A percentile compares a stretch with the other conserved stretches of the same genome.
These are phyloP conservation scores for Tokudaia tokunoshimensis DNA, from an alignment of 2,797 vertebrate species.

Conservation along the genomic window DNA sequence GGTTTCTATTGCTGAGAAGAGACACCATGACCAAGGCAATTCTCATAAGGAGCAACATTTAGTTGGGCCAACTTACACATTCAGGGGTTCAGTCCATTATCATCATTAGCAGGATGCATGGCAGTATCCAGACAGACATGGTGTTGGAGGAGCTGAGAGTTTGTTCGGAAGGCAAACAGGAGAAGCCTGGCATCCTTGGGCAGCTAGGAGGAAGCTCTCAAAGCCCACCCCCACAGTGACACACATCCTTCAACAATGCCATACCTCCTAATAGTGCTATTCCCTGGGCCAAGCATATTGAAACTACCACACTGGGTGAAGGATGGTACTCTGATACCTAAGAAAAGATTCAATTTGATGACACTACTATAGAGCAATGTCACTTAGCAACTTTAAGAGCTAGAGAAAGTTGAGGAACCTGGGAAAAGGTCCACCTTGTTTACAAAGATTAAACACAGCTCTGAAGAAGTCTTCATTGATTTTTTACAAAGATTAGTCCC, in stretches of 20 bases:
- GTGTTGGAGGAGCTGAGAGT: neutral
- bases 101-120: neutral
- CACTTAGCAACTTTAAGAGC: neutral
- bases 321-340: neutral
- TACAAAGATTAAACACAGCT: neutral
- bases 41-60: neutral
- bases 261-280: neutral
- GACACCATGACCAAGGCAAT: neutral
- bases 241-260: neutral
- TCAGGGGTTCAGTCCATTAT: neutral
- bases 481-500: neutral
- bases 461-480: neutral
- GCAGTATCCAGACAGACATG: neutral
- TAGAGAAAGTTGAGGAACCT: neutral
- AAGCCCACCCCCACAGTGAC: neutral
- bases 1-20: neutral
- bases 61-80: neutral
- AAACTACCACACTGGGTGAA: neutral
- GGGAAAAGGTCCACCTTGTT: neutral
- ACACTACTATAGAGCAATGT: neutral
- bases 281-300: neutral
- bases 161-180: neutral
- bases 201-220: neutral
- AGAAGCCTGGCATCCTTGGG: neutral
- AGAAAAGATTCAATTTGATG: neutral